phyloP scores from a whole-genome alignment of 2,797 vertebrate species.

The Nannoperca obscura region DNA sequence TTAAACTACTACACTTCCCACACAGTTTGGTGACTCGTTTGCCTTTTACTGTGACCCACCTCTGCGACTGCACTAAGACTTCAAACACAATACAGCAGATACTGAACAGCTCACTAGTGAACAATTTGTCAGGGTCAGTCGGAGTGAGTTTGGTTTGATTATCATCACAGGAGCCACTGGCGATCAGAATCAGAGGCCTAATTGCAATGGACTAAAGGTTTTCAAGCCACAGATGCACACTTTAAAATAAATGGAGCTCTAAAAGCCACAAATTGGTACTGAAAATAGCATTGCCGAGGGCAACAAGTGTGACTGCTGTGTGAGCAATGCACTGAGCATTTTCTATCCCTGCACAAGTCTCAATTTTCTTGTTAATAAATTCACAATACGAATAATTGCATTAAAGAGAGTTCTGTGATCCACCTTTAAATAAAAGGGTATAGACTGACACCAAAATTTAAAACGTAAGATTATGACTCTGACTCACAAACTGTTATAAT shows the following conservation, averaged over 20 bases:
- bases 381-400: not conserved
- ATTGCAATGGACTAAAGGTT: constrained; percentile 19
- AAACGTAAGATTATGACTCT: not conserved
- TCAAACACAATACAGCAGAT: not conserved
- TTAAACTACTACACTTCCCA: constrained; percentile 18
- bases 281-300: not conserved
- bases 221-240: constrained; percentile 9
- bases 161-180: constrained; percentile 25
- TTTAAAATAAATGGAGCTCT: constrained; percentile 27
- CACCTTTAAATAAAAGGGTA: not conserved
- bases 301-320: constrained; percentile 5
- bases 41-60: constrained; percentile 17
- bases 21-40: not conserved
- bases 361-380: not conserved
- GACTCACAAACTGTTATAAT: not conserved
- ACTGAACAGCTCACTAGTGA: constrained; percentile 8
- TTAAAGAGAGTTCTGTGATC: constrained; percentile 4
- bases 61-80: not conserved
- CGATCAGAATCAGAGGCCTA: constrained; percentile 21
- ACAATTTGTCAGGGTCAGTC: constrained; percentile 28
- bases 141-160: constrained; percentile 37
- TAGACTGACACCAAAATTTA: not conserved
- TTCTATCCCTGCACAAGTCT: not conserved
- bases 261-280: constrained; percentile 2
- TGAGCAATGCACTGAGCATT: not conserved